Conservation (phyloP, 2,888 invertebrate species). For the Spodoptera picta region DNA sequence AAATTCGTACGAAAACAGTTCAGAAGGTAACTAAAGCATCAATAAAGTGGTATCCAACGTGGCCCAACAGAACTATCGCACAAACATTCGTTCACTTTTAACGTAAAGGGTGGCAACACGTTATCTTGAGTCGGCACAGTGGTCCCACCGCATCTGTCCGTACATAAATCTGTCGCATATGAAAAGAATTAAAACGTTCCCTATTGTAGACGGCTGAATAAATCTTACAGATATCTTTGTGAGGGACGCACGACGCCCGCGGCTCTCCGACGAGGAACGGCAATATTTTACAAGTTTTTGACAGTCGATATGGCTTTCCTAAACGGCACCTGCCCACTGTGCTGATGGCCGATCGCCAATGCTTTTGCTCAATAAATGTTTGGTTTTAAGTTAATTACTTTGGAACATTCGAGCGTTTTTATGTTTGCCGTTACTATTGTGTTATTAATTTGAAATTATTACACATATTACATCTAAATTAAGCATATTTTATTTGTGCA, state of each 20-base stretch:
- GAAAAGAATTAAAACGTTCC: constrained; percentile 88
- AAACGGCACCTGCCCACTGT: constrained; percentile 84
- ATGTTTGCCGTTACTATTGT: too few species aligned
- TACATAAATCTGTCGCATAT: constrained; percentile 87
- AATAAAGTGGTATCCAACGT: constrained; percentile 40
- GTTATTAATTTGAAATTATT: too few species aligned
- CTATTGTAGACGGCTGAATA: constrained; percentile 86
- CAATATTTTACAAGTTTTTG: constrained; percentile 92
- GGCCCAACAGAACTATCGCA: constrained; percentile 56
- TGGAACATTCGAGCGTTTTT: constrained; percentile 1
- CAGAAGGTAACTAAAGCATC: constrained; percentile 31
- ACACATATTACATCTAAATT: too few species aligned
- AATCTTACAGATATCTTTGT: constrained; percentile 87
- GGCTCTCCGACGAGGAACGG: constrained; percentile 81
- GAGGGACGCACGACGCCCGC: constrained; percentile 82
- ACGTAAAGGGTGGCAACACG: constrained; percentile 73
- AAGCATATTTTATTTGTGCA: constrained; percentile 1
- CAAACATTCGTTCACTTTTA: constrained; percentile 60
- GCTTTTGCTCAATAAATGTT: constrained; percentile 32
- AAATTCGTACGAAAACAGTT: constrained; percentile 28
- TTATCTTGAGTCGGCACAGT: constrained; percentile 69
- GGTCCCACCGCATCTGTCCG: constrained; percentile 81
- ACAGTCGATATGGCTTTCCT: constrained; percentile 90
- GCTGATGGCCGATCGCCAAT: constrained; percentile 58
- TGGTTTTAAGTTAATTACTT: constrained; percentile 39